phyloP scores from a whole-genome alignment of 2,797 vertebrate genomes.

The Pangasius djambal region DNA sequence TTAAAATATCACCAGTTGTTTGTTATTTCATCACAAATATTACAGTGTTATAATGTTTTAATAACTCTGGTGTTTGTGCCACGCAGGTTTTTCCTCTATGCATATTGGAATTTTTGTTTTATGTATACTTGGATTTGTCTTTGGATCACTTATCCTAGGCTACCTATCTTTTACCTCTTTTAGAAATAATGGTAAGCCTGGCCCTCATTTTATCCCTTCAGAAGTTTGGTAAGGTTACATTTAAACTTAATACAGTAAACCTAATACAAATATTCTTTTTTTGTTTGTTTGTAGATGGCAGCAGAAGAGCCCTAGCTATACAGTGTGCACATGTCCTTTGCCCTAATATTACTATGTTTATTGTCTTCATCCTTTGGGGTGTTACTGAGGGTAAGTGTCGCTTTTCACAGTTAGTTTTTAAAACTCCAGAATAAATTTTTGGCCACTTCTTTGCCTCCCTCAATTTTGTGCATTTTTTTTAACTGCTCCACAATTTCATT shows the following conservation, averaged over 20 bases:
- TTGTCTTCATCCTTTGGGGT: slow-evolving; percentile 35
- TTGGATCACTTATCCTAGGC: background rate
- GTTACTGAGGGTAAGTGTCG: slow-evolving; percentile 31
- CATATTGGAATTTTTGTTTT: slow-evolving; percentile 16
- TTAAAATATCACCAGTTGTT: background rate
- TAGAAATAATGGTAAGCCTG: background rate
- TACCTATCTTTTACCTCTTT: background rate
- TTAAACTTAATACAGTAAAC: background rate
- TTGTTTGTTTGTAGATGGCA: background rate
- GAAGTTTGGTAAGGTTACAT: background rate
- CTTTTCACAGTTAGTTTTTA: background rate
- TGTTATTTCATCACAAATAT: background rate
- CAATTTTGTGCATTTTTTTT: too few species aligned
- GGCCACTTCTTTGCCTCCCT: too few species aligned
- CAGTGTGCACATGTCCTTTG: background rate
- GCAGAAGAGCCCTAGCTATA: background rate
- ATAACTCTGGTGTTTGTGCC: background rate
- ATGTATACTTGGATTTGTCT: background rate
- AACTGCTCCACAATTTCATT: too few species aligned
- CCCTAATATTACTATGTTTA: background rate
- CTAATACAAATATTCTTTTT: background rate
- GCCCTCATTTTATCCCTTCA: background rate
- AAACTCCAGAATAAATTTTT: too few species aligned
- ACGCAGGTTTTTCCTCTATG: slow-evolving; percentile 5
- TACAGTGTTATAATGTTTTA: background rate